These are phyloP conservation scores for Pterostichus madidus DNA, from an alignment of 2,888 invertebrate species.

Conservation along the genomic window DNA sequence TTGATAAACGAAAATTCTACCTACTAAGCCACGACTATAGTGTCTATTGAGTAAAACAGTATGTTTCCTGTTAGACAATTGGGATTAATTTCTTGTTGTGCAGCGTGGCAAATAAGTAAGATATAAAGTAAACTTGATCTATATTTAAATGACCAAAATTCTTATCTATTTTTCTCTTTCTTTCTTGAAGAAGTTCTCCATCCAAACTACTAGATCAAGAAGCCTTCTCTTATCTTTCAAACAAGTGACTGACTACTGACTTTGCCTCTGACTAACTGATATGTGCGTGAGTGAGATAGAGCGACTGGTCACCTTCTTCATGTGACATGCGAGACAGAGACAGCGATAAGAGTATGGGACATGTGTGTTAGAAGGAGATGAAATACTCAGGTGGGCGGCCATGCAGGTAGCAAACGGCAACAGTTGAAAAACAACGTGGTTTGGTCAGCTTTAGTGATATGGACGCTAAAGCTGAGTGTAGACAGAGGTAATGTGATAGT, in stretches of 20 bases:
- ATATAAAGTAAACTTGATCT: too few relatives aligned
- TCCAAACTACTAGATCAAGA: slow-evolving; percentile 5
- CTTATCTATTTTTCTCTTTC: too few relatives aligned
- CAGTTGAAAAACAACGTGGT: slow-evolving; percentile 40
- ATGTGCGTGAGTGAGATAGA: background rate
- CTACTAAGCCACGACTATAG: too few relatives aligned
- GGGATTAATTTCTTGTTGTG: too few relatives aligned
- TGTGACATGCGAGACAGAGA: slow-evolving; percentile 26
- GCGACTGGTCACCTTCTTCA: background rate
- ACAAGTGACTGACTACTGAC: slow-evolving; percentile 11
- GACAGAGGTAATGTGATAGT: slow-evolving; percentile 2
- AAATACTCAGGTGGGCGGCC: slow-evolving; percentile 24
- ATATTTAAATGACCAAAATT: too few relatives aligned
- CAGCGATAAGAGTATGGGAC: background rate
- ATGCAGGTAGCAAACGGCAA: slow-evolving; percentile 41
- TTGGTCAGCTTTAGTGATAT: slow-evolving; percentile 28
- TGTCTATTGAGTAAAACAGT: too few relatives aligned
- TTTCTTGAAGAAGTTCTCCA: too few relatives aligned
- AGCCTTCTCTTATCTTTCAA: background rate
- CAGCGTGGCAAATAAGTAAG: too few relatives aligned
- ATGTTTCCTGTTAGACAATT: too few relatives aligned
- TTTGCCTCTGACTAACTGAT: slow-evolving; percentile 1
- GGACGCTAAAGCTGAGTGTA: slow-evolving; percentile 1
- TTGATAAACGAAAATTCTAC: too few relatives aligned
- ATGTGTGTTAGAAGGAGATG: slow-evolving; percentile 14